These are phyloP conservation scores for Ptilorrhoa leucosticta DNA, from an alignment of 2,113 vertebrate genomes.

Conservation along the genomic window DNA sequence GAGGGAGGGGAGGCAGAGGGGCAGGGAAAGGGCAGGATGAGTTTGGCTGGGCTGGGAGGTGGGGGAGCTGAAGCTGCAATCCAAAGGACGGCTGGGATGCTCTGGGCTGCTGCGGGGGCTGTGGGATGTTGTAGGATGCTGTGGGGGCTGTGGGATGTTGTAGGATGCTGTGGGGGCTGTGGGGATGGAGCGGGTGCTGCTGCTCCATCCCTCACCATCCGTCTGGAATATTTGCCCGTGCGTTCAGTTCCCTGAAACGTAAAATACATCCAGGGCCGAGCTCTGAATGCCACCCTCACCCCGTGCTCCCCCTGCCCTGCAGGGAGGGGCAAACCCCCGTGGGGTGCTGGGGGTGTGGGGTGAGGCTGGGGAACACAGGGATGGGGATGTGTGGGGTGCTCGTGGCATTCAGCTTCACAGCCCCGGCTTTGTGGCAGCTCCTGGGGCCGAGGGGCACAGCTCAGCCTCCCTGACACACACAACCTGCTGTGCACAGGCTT, in stretches of 20 bases:
- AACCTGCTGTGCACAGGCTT: accelerated
- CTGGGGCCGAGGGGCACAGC: accelerated
- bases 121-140: background rate
- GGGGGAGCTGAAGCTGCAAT: background rate
- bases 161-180: background rate
- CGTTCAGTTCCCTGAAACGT: background rate
- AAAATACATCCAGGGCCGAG: background rate
- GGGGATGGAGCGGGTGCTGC: background rate
- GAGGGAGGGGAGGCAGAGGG: background rate
- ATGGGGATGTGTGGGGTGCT: accelerated
- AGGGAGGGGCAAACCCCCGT: background rate
- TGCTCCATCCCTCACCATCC: background rate
- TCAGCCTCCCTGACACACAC: accelerated
- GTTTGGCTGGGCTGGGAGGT: background rate
- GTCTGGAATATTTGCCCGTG: accelerated
- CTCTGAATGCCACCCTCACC: background rate
- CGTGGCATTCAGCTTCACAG: accelerated
- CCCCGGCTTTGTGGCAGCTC: background rate
- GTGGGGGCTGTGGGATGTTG: background rate
- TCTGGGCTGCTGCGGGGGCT: background rate
- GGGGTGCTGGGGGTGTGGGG: background rate
- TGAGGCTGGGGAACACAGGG: accelerated
- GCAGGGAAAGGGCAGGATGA: background rate
- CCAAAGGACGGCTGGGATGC: background rate
- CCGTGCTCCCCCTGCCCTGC: background rate